Base-by-base conservation (phyloP, 2,797 vertebrate genomes). In the Girardinus metallicus region DNA sequence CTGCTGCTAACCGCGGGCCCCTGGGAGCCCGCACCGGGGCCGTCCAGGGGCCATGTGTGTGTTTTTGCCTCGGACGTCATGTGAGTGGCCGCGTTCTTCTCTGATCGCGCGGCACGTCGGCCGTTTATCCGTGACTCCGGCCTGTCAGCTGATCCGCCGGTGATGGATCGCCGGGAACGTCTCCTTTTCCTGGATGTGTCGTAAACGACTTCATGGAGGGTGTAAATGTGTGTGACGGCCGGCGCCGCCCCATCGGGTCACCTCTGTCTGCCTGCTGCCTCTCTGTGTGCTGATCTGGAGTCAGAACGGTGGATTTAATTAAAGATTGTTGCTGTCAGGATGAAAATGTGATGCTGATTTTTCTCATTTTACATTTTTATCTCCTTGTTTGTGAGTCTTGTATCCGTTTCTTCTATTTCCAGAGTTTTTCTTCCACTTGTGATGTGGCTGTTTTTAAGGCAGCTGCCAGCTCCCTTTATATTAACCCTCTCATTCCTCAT, bases 21-120 rank as follows among this genome's bases (percentile, higher is more conserved):
- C 16, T 6, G 49, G 49, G 49, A 21, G 21, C 18, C 18, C 16
- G 44, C 44, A 4, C 44, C 12, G 12, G 3, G 44, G 43, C 43
- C 43, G 43, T 44, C 55, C n/a, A 1, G 55, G 60, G 60, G 0
- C 76, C 66, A 1, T 79, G 80, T 82, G 79, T 80, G 73, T 18
- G 41, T 75, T 70, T 64, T 72, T 86, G 21, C 86, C 82, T 76
- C 55, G 26, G 76, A 73, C 18, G 4, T 29, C 2, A 60, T n/a
- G 43, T 39, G 46, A 89, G 91, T 82, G 83, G 21, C 76, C 83
- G 75, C 78, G 71, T 53, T 77, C 80, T 73, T 72, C 73, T 72
- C 73, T 31, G 46, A 85, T 91, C 91, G 85, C 88, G 85, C 83
- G 76, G 86, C 4, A 77, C 83, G 91, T 92, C 93, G 77, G 84